phyloP scores from a whole-genome alignment of 2,797 vertebrate genomes.

The Eospalax fontanierii region DNA sequence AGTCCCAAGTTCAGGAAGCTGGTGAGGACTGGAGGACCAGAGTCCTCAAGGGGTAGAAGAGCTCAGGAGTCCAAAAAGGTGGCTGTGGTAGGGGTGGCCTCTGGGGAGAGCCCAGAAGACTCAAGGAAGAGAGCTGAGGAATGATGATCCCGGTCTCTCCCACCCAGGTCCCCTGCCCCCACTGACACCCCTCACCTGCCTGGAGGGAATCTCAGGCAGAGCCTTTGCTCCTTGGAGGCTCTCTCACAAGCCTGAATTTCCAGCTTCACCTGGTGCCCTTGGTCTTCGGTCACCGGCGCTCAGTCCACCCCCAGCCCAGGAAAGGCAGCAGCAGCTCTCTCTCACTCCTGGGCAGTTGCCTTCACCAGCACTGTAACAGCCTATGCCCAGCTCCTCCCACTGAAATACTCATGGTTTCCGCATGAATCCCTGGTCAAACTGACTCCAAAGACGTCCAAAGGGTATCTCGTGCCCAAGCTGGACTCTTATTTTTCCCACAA shows the following conservation, averaged over 20 bases:
- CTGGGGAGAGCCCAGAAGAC: not conserved
- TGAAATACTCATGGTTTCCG: not conserved
- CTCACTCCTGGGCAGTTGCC: not conserved
- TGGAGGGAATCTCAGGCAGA: not conserved
- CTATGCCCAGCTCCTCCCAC: not conserved
- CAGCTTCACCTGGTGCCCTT: not conserved
- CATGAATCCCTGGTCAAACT: not conserved
- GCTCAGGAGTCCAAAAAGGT: constrained; percentile 3
- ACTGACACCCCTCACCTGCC: accelerated
- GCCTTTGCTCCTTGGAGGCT: not conserved
- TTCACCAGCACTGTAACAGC: not conserved
- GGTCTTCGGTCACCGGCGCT: not conserved
- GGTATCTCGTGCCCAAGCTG: not conserved
- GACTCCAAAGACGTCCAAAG: not conserved
- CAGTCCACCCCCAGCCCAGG: not conserved
- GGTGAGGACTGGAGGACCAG: not conserved
- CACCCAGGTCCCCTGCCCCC: too few species aligned
- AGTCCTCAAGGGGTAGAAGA: not conserved
- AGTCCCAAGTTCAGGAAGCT: not conserved
- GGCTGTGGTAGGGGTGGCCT: not conserved
- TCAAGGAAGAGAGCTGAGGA: not conserved
- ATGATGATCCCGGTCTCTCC: not conserved
- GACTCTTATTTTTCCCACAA: not conserved
- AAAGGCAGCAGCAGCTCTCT: not conserved
- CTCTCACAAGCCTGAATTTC: not conserved